Evolutionary conservation across 2,113 vertebrate genomes (phyloP), one percentile per base, ranked within the genome.

Genomic region (Stegostoma tigrinum): DNA sequence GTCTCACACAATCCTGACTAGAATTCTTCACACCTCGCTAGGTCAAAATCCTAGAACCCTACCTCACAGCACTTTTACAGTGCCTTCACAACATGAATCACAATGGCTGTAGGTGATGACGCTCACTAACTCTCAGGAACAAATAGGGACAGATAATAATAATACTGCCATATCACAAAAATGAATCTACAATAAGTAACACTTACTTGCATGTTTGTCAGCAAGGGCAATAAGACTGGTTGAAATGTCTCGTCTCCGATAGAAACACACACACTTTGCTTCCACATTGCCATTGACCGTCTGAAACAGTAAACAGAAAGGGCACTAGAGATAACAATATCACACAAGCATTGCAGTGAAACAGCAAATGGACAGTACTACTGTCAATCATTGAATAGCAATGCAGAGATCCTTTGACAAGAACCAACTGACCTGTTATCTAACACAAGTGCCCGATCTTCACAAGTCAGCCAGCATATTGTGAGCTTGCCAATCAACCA

Each of bases 221-320:
- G 99, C 99, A 97, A 99, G 96, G 42, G 99, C 98, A 96, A 99
- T 99, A 96, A 99, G 99, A 0, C 98, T 98, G 97, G 98, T 98
- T 83, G 99, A 99, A 97, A 99, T 99, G 97, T 99, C 99, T 96
- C 99, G 98, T 96, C 99, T 98, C 87, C 99, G 97, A 98, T 99
- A 99, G 98, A 99, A 99, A 97, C 99, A 99, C 95, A 99, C 99
- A 97, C 99, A 99, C 98, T 99, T 99, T 96, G 99, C 99, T 97
- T 99, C 99, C 97, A 99, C 99, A 21, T 99, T 99, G 96, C 99
- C 99, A 97, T 98, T 99, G 97, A 99, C 99, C 94, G 99, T 99
- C 99, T 99, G 98, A 96, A 98, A 98, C 7, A 96, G 96, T 96
- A 96, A 97, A 97, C 96, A 97, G 96, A 27, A 67, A 52, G 34